phyloP scores from a whole-genome alignment of 2,797 vertebrate species.

The Clarias platycephalus region DNA sequence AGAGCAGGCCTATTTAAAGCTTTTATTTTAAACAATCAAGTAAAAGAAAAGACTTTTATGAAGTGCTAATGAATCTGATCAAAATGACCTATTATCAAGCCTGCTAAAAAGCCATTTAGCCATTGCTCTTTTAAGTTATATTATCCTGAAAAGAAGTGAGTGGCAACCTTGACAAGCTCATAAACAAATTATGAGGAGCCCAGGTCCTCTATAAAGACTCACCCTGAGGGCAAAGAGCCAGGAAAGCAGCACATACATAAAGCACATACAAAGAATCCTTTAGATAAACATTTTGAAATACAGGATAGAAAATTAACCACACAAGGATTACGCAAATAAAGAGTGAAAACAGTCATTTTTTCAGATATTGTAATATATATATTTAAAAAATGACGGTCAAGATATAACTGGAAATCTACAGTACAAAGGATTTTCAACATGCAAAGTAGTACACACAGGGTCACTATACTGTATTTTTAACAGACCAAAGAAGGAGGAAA shows the following conservation, averaged over 20 bases:
- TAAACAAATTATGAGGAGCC: constrained; percentile 50
- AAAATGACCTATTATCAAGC: constrained; percentile 26
- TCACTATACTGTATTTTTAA: constrained; percentile 6
- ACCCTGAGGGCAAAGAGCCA: constrained; percentile 20
- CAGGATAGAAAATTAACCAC: constrained; percentile 19
- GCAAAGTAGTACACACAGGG: not conserved
- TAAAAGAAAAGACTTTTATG: not conserved
- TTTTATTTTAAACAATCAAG: constrained; percentile 31
- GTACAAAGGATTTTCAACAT: not conserved
- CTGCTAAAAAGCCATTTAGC: constrained; percentile 40
- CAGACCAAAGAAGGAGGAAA: constrained; percentile 18
- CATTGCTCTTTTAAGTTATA: constrained; percentile 30
- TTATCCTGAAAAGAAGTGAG: constrained; percentile 47
- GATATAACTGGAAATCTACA: not conserved
- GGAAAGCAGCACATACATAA: constrained; percentile 21
- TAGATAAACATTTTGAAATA: not conserved
- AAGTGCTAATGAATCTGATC: constrained; percentile 36
- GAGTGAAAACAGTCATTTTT: not conserved
- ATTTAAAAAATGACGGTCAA: not conserved
- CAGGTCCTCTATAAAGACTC: constrained; percentile 43
- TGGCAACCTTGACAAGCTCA: constrained; percentile 42
- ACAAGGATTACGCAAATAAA: not conserved
- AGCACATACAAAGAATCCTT: constrained; percentile 21
- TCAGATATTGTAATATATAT: not conserved
- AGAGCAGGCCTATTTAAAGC: constrained; percentile 8